Evolutionary conservation across 2,113 vertebrate species (phyloP).

Genomic region (Cavia porcellus): DNA sequence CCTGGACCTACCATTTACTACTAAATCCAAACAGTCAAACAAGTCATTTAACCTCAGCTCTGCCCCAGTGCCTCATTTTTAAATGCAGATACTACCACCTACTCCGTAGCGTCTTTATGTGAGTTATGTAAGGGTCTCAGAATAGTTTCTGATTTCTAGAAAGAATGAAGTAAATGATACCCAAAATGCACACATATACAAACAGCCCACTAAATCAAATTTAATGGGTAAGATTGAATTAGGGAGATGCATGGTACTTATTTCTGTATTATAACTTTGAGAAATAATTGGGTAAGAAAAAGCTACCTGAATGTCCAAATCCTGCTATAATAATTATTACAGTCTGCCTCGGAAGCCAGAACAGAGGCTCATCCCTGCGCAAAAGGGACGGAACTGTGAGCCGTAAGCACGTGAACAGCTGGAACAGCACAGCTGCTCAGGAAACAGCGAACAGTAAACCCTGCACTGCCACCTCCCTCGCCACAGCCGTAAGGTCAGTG

Average conservation of each 20-base stretch:
- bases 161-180: neutral
- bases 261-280: conserved; percentile 34
- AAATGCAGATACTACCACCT: neutral
- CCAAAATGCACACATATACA: neutral
- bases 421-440: too few species aligned
- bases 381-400: neutral
- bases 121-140: neutral
- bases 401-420: too few species aligned
- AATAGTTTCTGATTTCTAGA: neutral
- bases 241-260: neutral
- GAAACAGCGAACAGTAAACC: neutral
- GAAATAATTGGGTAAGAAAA: neutral
- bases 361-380: fast-evolving
- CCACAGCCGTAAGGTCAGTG: neutral
- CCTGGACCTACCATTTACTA: neutral
- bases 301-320: fast-evolving
- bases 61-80: neutral
- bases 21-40: neutral
- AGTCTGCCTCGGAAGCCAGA: neutral
- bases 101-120: neutral
- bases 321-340: neutral
- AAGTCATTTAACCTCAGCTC: neutral
- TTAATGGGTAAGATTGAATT: conserved; percentile 9
- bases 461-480: neutral
- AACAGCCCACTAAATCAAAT: neutral